A percentile compares a stretch with the other conserved stretches of the same genome.
phyloP scores from a whole-genome alignment of 2,113 vertebrate genomes.

The Tragelaphus buxtoni region DNA sequence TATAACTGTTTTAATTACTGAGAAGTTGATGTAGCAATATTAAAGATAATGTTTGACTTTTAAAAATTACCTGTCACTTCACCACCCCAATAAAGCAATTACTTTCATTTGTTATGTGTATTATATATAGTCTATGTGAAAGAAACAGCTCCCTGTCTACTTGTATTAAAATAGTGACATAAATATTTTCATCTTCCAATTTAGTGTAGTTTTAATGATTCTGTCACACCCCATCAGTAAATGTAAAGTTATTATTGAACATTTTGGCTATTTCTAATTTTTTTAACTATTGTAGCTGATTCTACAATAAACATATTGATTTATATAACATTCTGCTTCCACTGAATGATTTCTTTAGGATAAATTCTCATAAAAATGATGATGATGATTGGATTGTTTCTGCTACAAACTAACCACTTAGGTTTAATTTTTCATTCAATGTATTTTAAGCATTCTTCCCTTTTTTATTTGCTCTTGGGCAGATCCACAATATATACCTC shows the following conservation, averaged over 20 bases:
- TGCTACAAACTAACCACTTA: background rate
- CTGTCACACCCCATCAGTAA: background rate
- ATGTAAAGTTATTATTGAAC: background rate
- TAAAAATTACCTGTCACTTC: conserved; percentile 37
- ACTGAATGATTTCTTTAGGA: background rate
- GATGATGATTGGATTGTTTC: background rate
- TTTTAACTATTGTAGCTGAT: background rate
- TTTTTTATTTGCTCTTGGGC: background rate
- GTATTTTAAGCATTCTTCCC: conserved; percentile 24
- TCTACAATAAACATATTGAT: background rate
- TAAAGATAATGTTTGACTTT: conserved; percentile 21
- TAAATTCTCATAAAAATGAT: background rate
- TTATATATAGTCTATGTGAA: background rate
- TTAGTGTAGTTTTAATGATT: background rate
- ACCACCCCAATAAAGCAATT: background rate
- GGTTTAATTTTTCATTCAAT: conserved; percentile 49
- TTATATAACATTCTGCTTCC: background rate
- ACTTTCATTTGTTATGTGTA: background rate
- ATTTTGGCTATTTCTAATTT: background rate
- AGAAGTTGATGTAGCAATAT: background rate
- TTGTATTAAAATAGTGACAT: background rate
- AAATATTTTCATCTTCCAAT: background rate
- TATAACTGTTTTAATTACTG: conserved; percentile 51
- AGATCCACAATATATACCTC: background rate
- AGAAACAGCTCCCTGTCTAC: conserved; percentile 14